These are phyloP conservation scores for Calcarius lapponicus DNA, from an alignment of 2,797 vertebrate genomes.

Conservation along the genomic window DNA sequence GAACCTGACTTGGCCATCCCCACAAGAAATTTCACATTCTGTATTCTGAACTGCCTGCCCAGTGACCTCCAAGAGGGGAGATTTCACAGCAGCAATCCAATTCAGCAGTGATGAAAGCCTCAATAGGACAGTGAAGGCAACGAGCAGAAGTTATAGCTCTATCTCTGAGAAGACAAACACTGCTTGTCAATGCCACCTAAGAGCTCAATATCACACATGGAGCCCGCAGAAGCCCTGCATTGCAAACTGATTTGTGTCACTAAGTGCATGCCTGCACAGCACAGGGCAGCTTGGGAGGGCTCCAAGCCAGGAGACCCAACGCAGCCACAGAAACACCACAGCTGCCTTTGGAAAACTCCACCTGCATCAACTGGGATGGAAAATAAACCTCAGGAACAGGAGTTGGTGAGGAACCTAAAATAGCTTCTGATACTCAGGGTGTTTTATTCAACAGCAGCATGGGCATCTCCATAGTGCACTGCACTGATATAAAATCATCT, in stretches of 20 bases:
- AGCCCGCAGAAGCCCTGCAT: background rate
- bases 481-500: background rate
- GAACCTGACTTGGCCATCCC: background rate
- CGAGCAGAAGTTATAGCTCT: slow-evolving; percentile 34
- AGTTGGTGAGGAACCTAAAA: background rate
- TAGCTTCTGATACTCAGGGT: background rate
- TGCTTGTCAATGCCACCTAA: slow-evolving; percentile 41
- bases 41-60: background rate
- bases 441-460: background rate
- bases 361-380: background rate
- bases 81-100: slow-evolving; percentile 32
- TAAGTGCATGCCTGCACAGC: background rate
- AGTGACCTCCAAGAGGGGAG: slow-evolving; percentile 31
- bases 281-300: background rate
- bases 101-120: slow-evolving; percentile 4
- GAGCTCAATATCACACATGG: background rate
- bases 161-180: slow-evolving; percentile 17
- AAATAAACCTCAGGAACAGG: background rate
- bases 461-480: background rate
- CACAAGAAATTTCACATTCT: background rate
- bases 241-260: slow-evolving; percentile 1
- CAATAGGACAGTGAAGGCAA: background rate
- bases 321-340: background rate
- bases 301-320: background rate
- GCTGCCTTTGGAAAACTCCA: background rate